Conservation (phyloP, 1,140 invertebrate species). For the Drosophila arawakana region DNA sequence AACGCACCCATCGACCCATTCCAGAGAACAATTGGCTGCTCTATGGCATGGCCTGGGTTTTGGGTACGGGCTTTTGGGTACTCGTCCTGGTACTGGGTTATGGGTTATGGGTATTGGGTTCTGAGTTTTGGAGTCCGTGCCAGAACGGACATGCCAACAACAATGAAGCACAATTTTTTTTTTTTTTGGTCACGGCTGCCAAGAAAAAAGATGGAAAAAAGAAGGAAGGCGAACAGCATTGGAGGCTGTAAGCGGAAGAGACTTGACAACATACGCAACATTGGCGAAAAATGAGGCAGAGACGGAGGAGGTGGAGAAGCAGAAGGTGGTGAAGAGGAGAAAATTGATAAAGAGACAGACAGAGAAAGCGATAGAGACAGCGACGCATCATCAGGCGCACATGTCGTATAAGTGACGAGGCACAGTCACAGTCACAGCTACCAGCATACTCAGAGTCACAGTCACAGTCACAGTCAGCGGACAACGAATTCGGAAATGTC, state of each 20-base stretch:
- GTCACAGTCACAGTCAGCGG: constrained; percentile 22
- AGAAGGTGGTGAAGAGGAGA: not conserved
- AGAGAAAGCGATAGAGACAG: not conserved
- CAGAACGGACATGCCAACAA: constrained; percentile 79
- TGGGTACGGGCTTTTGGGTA: too few species aligned
- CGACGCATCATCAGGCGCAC: constrained; percentile 62
- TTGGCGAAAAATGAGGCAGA: constrained; percentile 75
- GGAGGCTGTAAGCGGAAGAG: constrained; percentile 69
- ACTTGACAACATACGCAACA: constrained; percentile 82
- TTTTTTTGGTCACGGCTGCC: constrained; percentile 49
- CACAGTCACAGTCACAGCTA: constrained; percentile 27
- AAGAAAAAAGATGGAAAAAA: constrained; percentile 56
- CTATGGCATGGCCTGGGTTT: too few species aligned
- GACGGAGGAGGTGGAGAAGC: not conserved
- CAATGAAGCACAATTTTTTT: constrained; percentile 64
- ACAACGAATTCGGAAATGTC: constrained; percentile 31
- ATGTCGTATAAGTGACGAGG: constrained; percentile 79
- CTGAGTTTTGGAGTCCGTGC: constrained; percentile 60
- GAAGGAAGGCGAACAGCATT: constrained; percentile 34
- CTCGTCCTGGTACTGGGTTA: too few species aligned
- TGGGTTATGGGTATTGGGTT: constrained; percentile 10
- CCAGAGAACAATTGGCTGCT: not conserved
- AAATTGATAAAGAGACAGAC: constrained; percentile 13
- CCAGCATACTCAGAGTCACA: constrained; percentile 1
- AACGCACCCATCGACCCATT: constrained; percentile 45